phyloP scores from a whole-genome alignment of 2,113 vertebrate genomes.

The Sitta europaea region DNA sequence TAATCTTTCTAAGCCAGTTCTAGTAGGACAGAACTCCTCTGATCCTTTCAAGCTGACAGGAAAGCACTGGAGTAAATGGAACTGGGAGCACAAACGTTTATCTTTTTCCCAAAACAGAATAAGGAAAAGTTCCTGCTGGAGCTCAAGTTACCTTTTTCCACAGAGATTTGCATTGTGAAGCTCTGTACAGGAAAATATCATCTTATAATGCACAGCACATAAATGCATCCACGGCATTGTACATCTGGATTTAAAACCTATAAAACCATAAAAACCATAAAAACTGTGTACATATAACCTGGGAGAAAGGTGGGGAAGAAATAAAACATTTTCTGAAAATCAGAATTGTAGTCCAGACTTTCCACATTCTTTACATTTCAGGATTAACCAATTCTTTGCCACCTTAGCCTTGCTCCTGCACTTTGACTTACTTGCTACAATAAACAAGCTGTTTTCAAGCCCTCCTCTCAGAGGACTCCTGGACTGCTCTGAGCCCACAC shows the following conservation, averaged over 20 bases:
- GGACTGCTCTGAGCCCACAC: neutral
- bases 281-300: neutral
- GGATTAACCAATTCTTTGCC: neutral
- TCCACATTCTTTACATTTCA: neutral
- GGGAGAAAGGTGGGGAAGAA: neutral
- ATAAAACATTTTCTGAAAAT: neutral
- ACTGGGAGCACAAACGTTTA: neutral
- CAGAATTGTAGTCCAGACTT: rapidly evolving
- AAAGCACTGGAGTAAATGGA: neutral
- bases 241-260: neutral
- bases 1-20: neutral
- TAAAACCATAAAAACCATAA: neutral
- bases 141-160: neutral
- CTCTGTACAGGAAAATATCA: neutral
- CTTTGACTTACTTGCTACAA: neutral
- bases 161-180: neutral
- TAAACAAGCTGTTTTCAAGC: neutral
- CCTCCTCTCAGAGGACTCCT: neutral
- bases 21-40: neutral
- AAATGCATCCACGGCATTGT: neutral
- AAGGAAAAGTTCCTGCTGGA: neutral
- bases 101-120: neutral
- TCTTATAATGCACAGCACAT: neutral
- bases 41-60: neutral
- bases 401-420: neutral